Conservation (phyloP, 2,888 invertebrate species). For the Phalera bucephala region DNA sequence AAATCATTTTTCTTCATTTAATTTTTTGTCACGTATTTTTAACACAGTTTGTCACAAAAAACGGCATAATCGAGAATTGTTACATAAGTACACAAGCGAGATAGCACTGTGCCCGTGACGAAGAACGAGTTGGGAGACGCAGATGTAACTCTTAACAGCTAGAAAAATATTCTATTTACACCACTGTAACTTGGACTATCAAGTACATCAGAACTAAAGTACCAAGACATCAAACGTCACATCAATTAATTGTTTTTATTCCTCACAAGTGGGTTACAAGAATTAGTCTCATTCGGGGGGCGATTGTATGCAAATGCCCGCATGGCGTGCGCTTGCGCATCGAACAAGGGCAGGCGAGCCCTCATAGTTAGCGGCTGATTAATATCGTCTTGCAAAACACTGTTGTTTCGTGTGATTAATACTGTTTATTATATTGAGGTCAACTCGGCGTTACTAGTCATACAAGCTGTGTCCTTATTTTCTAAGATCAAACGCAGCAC, state of each 20-base stretch:
- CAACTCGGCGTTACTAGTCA: not conserved
- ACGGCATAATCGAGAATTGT: no score
- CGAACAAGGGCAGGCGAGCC: conserved; percentile 25
- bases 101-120: no score
- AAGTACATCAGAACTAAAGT: not conserved
- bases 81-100: no score
- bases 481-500: no score
- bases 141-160: no score
- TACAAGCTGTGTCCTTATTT: no score
- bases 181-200: not conserved
- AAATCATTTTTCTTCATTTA: no score
- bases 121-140: no score
- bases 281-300: conserved; percentile 43
- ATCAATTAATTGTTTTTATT: conserved; percentile 25
- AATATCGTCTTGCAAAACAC: conserved; percentile 20
- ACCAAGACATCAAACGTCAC: conserved; percentile 7
- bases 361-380: conserved; percentile 21
- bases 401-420: conserved; percentile 25
- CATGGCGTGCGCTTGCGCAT: conserved; percentile 52
- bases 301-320: conserved; percentile 72
- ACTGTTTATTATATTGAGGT: not conserved
- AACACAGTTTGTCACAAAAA: no score
- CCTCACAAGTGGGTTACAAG: conserved; percentile 47
- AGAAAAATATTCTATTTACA: no score
- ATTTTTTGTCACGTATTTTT: no score